Base-by-base conservation (phyloP, 23 tunicate genomes). In the Trididemnum nubilum region DNA sequence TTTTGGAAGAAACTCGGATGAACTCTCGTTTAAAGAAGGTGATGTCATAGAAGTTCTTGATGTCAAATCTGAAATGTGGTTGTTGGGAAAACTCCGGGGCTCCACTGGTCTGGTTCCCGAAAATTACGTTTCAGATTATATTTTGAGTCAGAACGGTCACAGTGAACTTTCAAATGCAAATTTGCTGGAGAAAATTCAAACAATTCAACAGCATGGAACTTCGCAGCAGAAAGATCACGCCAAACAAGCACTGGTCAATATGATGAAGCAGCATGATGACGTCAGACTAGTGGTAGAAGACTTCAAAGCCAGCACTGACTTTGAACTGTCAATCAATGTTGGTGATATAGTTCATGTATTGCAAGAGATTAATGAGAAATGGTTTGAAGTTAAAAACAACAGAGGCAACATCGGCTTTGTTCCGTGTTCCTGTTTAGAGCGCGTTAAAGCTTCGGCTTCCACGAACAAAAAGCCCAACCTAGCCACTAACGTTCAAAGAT, bases 361-460 rank as follows among this genome's bases (percentile, higher is more conserved):
- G 21, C 70, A 79, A 63, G 77, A 81, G n/a, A 69, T 90, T 0
- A 82, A 87, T 60, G 59, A 39, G 4, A 49, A 86, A 33, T 92
- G 97, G 97, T 82, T 81, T 60, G 81, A 92, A 60, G 92, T 84
- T 12, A 72, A 92, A 50, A 82, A 83, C 76, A 52, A 72, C 15
- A 35, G 29, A 33, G 85, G 82, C 15, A 38, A 85, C 0, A 80
- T 26, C 7, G 97, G 97, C 0, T 74, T 92, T 40, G 81, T 85
- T n/a, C 96, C 96, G 3, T 40, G 23, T 5, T 33, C 51, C 24
- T 90, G 82, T 74, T 5, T 89, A 26, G 77, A 79, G 35, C 27
- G 35, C 1, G 72, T 79, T 79, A 36, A 33, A 51, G 4, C 82
- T 5, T 31, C 22, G 19, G 2, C 49, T 24, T 5, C 5, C 27